Conservation (phyloP, 92 coral and sea anemone genomes). For the Epizoanthus illoricatus region DNA sequence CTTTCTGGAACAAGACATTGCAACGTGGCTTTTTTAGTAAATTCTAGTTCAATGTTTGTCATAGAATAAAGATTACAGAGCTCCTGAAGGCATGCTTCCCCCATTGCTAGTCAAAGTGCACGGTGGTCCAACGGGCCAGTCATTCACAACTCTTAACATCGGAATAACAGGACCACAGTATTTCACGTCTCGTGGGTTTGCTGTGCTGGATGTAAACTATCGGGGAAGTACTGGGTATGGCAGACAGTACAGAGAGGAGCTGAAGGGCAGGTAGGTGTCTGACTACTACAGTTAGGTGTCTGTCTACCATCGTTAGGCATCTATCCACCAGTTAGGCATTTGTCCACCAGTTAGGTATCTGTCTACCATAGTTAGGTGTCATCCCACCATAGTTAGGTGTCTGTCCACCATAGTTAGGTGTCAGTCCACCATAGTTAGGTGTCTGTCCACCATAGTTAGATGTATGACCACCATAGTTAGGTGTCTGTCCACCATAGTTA, state of each 20-base stretch:
- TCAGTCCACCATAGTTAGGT: conserved; percentile 27
- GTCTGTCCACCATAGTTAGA: too few species aligned
- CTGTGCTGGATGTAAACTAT: conserved; percentile 88
- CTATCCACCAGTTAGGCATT: neutral
- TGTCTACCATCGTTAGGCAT: too few species aligned
- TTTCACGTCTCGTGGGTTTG: conserved; percentile 89
- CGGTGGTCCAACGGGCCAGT: conserved; percentile 85
- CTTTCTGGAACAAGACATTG: neutral
- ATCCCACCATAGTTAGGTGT: conserved; percentile 25
- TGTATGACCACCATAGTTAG: neutral
- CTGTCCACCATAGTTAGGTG: too few species aligned
- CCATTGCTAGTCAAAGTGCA: conserved; percentile 88
- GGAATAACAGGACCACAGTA: conserved; percentile 51
- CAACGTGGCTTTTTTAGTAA: neutral
- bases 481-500: too few species aligned
- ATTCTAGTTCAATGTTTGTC: neutral
- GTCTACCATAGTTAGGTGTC: too few species aligned
- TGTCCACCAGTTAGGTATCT: neutral
- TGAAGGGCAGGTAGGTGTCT: conserved; percentile 62
- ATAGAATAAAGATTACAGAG: conserved; percentile 87
- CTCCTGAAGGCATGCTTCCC: conserved; percentile 76
- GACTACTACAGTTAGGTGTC: too few species aligned
- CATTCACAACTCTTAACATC: conserved; percentile 64
- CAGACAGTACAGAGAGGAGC: conserved; percentile 66
- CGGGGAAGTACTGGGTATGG: conserved; percentile 95